phyloP scores from a whole-genome alignment of 1,140 invertebrate genomes.

The Zaprionus lachaisei region DNA sequence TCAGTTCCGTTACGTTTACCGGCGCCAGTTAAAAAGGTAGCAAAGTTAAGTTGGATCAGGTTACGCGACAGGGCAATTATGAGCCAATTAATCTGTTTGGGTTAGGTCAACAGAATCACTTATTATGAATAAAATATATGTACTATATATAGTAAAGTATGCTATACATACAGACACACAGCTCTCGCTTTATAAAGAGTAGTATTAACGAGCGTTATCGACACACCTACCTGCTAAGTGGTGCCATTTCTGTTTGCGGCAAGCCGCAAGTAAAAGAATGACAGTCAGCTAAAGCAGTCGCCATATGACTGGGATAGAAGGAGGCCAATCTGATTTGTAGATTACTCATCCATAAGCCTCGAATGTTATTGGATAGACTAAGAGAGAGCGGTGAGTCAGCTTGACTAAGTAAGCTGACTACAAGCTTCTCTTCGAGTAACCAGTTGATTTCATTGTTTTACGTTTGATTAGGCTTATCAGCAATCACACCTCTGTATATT shows the following conservation, averaged over 20 bases:
- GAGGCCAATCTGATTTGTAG: not conserved
- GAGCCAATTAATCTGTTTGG: not conserved
- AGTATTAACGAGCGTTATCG: not conserved
- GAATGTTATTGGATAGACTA: not conserved
- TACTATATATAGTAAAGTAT: no score
- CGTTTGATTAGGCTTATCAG: not conserved
- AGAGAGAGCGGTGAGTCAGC: not conserved
- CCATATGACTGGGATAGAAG: no score
- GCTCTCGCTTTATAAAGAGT: not conserved
- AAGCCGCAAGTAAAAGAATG: no score
- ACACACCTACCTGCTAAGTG: conserved; percentile 5
- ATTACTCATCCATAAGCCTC: not conserved
- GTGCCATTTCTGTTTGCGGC: not conserved
- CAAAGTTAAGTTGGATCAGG: no score
- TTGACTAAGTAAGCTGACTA: not conserved
- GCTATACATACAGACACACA: not conserved
- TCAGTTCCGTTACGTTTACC: not conserved
- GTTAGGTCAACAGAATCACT: not conserved
- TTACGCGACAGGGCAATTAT: not conserved
- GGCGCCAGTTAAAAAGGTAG: not conserved
- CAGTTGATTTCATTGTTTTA: not conserved
- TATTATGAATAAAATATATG: not conserved
- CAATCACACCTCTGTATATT: not conserved
- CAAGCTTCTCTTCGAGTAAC: not conserved
- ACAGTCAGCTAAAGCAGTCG: no score